Evolutionary conservation across 2,888 invertebrate genomes (phyloP), one percentile per base, ranked within the genome.

Genomic region (Drosophila prostipennis): DNA sequence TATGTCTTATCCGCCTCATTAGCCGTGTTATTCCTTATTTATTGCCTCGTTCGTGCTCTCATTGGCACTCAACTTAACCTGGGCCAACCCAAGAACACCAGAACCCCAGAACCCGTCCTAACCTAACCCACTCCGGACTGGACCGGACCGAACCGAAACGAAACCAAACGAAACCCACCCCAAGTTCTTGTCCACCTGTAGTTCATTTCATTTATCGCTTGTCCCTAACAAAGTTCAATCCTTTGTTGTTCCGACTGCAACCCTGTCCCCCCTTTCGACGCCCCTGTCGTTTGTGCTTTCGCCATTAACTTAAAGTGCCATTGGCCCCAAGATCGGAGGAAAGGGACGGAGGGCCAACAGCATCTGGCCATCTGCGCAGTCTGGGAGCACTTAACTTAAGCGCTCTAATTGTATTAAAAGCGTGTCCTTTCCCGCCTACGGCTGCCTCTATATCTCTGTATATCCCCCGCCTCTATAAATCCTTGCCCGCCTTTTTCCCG

Each of bases 371-470:
- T 72, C 67, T 72, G 71, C 73, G 64, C 51, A 72, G 73, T 80
- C 67, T 68, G 67, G 78, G 80, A 87, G 85, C 76, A 87, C 86
- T 87, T 85, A 79, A 74, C 77, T 79, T 76, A 85, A 87, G 85
- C 82, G 82, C 78, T 78, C 78, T 83, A 83, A 83, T 83, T 83
- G 83, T 79, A 78, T 87, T 87, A 87, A 81, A 71, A 85, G 82
- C 76, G 82, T 83, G 76, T 87, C 81, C 80, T 69, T 55, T 49
- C 61, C 64, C 55, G 42, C 52, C 51, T 40, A 52, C 43, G 11
- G 14, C 45, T 3, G 11, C 1, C 46, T 14, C 29, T 6, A n/a
- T 11, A 26, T 19, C 39, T 1, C 39, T 1, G 26, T 43, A 3
- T 46, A 29, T 46, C 32, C 3, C 26, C 6, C n/a, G 8, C 26